Conservation (phyloP, 2,888 invertebrate species). For the Platycheirus albimanus region DNA sequence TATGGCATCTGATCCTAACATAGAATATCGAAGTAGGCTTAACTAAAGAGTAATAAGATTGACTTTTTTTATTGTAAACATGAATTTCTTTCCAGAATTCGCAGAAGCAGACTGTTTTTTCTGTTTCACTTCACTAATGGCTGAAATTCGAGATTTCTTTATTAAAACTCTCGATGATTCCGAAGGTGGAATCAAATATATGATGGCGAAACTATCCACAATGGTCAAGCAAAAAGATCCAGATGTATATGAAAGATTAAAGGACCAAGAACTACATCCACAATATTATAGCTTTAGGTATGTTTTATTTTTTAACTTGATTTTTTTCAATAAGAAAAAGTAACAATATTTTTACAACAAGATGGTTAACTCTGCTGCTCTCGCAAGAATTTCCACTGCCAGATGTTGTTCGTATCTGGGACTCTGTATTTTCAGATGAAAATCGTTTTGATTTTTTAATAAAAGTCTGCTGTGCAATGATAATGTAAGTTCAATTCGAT, state of each 20-base stretch:
- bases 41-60: not conserved
- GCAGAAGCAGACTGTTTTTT: constrained; percentile 99
- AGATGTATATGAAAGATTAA: constrained; percentile 89
- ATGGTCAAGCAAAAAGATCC: constrained; percentile 91
- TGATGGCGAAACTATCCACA: constrained; percentile 92
- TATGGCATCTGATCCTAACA: constrained; percentile 94
- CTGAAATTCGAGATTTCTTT: constrained; percentile 98
- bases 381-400: constrained; percentile 99
- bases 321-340: too few relatives aligned
- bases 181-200: constrained; percentile 93
- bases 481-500: constrained; percentile 89
- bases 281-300: constrained; percentile 98
- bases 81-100: constrained; percentile 85
- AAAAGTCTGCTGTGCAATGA: constrained; percentile 98
- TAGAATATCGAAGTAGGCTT: constrained; percentile 89
- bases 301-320: too few relatives aligned
- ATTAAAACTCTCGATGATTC: constrained; percentile 97
- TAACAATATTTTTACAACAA: too few relatives aligned
- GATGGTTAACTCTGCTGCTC: constrained; percentile 97
- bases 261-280: constrained; percentile 93
- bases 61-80: not conserved
- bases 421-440: constrained; percentile 95
- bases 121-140: constrained; percentile 99
- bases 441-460: constrained; percentile 95
- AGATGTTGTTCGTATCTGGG: constrained; percentile 98